These are phyloP conservation scores for Metellina segmentata DNA, from an alignment of 2,888 invertebrate species.

Conservation along the genomic window DNA sequence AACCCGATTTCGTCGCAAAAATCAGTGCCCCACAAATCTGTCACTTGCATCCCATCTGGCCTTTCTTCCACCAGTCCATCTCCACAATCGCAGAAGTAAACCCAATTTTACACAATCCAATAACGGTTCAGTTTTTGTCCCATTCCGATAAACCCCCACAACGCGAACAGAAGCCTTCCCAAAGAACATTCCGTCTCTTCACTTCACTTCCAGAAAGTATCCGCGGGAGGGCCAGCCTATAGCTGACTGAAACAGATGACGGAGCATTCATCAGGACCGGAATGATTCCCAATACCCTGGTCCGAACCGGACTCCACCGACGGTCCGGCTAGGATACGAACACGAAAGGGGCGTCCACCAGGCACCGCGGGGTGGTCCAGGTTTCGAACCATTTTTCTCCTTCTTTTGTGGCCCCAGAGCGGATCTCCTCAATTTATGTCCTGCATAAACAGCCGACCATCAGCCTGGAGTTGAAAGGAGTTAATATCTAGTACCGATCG, in stretches of 20 bases:
- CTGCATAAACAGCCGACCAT: conserved; percentile 36
- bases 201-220: background rate
- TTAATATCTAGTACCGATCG: background rate
- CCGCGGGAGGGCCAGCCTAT: conserved; percentile 22
- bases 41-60: no score
- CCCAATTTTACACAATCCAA: no score
- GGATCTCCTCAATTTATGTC: conserved; percentile 33
- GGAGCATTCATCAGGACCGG: conserved; percentile 21
- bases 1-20: no score
- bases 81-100: no score
- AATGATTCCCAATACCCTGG: conserved; percentile 21
- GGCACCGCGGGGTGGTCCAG: conserved; percentile 28
- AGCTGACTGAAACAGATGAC: conserved; percentile 33
- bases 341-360: conserved; percentile 42
- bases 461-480: conserved; percentile 18
- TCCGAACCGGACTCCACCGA: conserved; percentile 29
- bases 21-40: no score
- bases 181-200: no score
- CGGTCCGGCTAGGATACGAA: conserved; percentile 6
- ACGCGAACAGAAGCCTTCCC: no score
- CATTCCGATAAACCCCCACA: no score
- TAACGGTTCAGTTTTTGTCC: no score
- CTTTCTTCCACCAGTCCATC: no score
- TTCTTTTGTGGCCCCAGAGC: background rate
- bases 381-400: conserved; percentile 11